Evolutionary conservation across 2,888 invertebrate species (phyloP), one percentile per base, ranked within the genome.

Genomic region (Julus scandinavius): DNA sequence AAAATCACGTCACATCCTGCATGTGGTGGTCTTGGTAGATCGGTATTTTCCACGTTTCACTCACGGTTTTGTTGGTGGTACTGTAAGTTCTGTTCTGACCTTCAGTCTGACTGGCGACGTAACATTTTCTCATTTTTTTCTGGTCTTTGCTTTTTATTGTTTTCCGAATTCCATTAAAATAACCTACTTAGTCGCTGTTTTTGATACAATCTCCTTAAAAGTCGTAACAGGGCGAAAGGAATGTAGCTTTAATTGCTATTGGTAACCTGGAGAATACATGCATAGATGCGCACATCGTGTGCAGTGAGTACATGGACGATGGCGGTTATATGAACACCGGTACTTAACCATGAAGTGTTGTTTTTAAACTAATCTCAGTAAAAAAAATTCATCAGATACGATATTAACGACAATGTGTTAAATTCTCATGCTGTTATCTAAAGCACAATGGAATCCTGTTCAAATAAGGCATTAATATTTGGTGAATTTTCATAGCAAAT

Each of bases 151-250:
- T 7, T 72, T 72, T 72, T 72, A 72, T 72, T 72, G 63, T 72
- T 72, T 72, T 72, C 63, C 63, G 63, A 72, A 72, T 72, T 72
- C 63, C 63, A 72, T 72, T 72, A 72, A 72, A 72, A 72, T 72
- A 29, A 29, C 20, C 63, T 72, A 72, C 63, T 72, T 72, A 72
- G 63, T 72, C 63, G 63, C 20, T 72, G 63, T 72, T 13, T 72
- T 72, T 20, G 63, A 72, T 72, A 72, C 63, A 72, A 72, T 72
- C 63, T 72, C 20, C 20, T 72, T 72, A 29, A 72, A 72, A 20
- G 63, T 72, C 20, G 63, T 72, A 9, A 5, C 63, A 72, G 63
- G 63, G 9, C 63, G 5, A 72, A 72, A 72, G 63, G 63, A 72
- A 72, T 72, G 63, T 72, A 29, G 17, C 63, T 29, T 7, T 7